Conservation (phyloP, 2,888 invertebrate genomes). For the Trachelus stipa region DNA sequence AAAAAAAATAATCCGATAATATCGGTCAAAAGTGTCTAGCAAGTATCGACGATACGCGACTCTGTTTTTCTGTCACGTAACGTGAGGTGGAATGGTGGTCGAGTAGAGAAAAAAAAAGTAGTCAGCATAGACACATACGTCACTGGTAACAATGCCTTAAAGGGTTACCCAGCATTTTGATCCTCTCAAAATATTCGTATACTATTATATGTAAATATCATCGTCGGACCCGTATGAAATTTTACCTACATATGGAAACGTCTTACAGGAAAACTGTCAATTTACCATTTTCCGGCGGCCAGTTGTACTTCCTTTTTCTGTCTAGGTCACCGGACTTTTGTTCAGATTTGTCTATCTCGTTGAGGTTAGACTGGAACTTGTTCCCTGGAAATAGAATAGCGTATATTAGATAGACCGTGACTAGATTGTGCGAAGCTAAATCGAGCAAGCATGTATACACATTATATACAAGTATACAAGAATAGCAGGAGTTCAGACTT, state of each 20-base stretch:
- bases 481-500: not conserved
- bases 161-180: not conserved
- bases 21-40: not conserved
- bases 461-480: not conserved
- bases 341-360: slow-evolving; percentile 66
- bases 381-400: slow-evolving; percentile 49
- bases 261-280: not conserved
- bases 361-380: slow-evolving; percentile 63
- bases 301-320: slow-evolving; percentile 57
- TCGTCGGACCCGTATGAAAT: not conserved
- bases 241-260: not conserved
- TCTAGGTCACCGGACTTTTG: slow-evolving; percentile 60
- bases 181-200: not conserved
- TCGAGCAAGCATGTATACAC: not conserved
- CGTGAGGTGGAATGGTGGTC: not conserved
- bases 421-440: not conserved
- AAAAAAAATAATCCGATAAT: not conserved
- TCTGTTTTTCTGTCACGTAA: not conserved
- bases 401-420: not conserved
- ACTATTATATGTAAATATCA: not conserved
- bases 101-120: not conserved
- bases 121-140: not conserved
- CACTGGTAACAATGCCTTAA: not conserved
- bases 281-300: slow-evolving; percentile 41
- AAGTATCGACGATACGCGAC: not conserved